Base-by-base conservation (phyloP, 2,797 vertebrate genomes). In the Lophius americanus region DNA sequence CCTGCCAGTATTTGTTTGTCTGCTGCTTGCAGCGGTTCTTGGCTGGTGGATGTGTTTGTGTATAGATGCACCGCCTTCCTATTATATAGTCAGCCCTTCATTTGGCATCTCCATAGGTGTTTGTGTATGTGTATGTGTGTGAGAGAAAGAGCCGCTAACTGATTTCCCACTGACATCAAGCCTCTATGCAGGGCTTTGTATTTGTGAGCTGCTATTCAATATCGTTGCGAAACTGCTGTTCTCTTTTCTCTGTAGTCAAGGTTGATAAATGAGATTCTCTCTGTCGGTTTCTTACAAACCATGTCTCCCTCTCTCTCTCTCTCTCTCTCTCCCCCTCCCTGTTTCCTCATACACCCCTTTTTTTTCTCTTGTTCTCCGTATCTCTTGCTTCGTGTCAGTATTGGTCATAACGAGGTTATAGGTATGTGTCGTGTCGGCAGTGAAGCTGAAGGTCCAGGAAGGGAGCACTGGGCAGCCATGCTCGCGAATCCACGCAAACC, bases 341-440 rank as follows among this genome's bases (percentile, higher is more conserved):
- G 83, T 52, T 9, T 46, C 50, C 41, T 13, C 7, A 1, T 61
- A 53, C 51, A 41, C 48, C 49, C 47, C 36, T 51, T 57, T 2
- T 11, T 36, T 11, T 37, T 2, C 49, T 51, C 41, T 33, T 2
- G 77, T 47, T 9, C 38, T 10, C 6, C 9, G 3, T 3, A 1
- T 12, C 48, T 7, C 13, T 1, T 37, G 12, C 11, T 37, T 56
- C 61, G 3, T 59, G 52, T 68, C 91, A 97, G 96, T 85, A 97
- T 98, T 2, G 96, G 96, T 69, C 96, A 98, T 92, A 98, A 98
- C 10, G 96, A 98, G 92, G 96, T 98, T 75, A 98, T 98, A 37
- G 96, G 96, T 43, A 95, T 97, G 93, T 98, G 96, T 76, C 94
- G 95, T 12, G 95, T 98, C 82, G 96, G 96, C 71, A 95, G 95